A percentile compares a stretch with the other conserved stretches of the same genome.
phyloP scores from a whole-genome alignment of 2,113 vertebrate genomes.

The Aegotheles bennettii region DNA sequence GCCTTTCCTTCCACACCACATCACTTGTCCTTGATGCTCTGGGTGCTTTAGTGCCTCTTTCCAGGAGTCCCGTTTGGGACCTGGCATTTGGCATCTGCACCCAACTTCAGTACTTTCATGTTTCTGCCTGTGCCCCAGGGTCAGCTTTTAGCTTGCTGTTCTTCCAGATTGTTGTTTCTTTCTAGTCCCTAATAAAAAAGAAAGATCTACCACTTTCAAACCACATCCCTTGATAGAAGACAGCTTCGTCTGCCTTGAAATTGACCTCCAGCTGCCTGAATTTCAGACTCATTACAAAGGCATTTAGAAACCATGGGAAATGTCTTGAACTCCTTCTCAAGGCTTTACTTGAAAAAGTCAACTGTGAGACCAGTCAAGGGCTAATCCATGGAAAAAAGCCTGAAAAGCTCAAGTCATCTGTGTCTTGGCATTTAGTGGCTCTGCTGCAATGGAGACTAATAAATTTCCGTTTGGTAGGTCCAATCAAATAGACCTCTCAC shows the following conservation, averaged over 20 bases:
- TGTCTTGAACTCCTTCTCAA: slow-evolving; percentile 15
- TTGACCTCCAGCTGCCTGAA: neutral
- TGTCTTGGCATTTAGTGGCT: neutral
- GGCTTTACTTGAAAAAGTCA: neutral
- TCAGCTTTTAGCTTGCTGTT: neutral
- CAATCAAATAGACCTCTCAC: neutral
- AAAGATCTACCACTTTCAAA: neutral
- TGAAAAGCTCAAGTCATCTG: neutral
- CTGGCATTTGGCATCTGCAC: neutral
- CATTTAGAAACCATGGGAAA: slow-evolving; percentile 14
- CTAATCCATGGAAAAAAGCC: neutral
- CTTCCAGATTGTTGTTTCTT: neutral
- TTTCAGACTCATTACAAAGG: slow-evolving; percentile 29
- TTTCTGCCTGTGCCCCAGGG: neutral
- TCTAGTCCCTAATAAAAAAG: slow-evolving; percentile 29
- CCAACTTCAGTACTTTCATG: neutral
- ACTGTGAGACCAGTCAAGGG: neutral
- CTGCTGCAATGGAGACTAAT: neutral
- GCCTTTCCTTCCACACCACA: neutral
- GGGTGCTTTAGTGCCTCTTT: neutral
- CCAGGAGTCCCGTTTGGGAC: neutral
- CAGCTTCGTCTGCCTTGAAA: neutral
- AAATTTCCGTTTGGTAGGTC: neutral
- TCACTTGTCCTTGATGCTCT: neutral
- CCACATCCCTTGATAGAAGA: neutral